Conservation (phyloP, 1,140 invertebrate genomes). For the Trichomalopsis sarcophagae region DNA sequence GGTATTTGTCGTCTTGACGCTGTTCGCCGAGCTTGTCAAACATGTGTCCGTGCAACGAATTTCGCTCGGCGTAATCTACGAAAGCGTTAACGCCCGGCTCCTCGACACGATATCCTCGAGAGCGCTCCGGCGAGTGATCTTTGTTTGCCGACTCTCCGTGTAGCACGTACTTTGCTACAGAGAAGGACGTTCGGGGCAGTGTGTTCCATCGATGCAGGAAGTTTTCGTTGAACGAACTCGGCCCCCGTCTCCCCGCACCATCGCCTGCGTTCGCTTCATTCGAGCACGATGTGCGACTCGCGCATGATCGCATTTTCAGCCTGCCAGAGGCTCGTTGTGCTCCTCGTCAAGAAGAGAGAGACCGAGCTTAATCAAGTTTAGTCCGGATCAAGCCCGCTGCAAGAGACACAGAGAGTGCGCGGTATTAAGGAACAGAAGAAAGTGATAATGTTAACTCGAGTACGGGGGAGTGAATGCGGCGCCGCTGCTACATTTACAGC, state of each 20-base stretch:
- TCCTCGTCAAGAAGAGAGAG: no score
- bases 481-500: neutral
- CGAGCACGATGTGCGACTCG: no score
- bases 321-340: no score
- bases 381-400: neutral
- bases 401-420: neutral
- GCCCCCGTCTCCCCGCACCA: neutral
- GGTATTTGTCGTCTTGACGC: slow-evolving; percentile 23
- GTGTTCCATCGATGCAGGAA: neutral
- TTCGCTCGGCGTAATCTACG: neutral
- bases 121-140: neutral
- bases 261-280: neutral
- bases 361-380: neutral
- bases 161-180: neutral
- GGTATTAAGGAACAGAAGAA: neutral
- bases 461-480: neutral
- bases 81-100: neutral
- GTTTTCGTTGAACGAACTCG: neutral
- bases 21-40: neutral
- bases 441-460: neutral
- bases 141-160: neutral
- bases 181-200: neutral
- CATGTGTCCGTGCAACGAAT: slow-evolving; percentile 9
- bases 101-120: no score
- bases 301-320: neutral